Conservation (phyloP, 2,888 invertebrate species). For the Linnaemya tessellans region DNA sequence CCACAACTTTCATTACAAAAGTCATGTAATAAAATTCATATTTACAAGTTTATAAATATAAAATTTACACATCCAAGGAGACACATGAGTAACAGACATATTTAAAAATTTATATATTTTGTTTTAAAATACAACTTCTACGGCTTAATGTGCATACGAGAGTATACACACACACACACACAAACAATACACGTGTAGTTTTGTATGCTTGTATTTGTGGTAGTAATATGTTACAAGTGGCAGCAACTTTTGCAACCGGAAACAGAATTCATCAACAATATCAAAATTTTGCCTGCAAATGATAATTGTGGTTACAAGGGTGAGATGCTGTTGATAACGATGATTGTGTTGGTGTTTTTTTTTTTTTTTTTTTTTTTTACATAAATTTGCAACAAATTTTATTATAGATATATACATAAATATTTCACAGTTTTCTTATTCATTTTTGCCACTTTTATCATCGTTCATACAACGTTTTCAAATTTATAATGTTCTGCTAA, state of each 20-base stretch:
- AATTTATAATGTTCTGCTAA: constrained; percentile 50
- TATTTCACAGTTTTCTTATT: constrained; percentile 4
- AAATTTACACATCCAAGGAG: constrained; percentile 37
- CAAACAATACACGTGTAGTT: too few relatives aligned
- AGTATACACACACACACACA: too few relatives aligned
- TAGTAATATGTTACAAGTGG: background rate
- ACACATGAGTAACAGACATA: background rate
- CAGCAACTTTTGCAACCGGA: constrained; percentile 42
- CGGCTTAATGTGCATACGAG: background rate
- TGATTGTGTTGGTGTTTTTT: constrained; percentile 13
- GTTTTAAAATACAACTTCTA: constrained; percentile 24
- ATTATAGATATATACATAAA: background rate
- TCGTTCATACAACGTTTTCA: constrained; percentile 34
- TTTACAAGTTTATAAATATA: constrained; percentile 66
- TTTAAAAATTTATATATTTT: constrained; percentile 44
- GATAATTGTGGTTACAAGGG: constrained; percentile 42
- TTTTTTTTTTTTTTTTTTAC: background rate
- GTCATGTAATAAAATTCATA: constrained; percentile 64
- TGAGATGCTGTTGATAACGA: constrained; percentile 12
- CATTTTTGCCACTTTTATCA: background rate
- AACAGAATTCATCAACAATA: constrained; percentile 48
- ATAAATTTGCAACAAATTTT: constrained; percentile 23
- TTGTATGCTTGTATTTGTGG: background rate
- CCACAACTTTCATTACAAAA: constrained; percentile 37
- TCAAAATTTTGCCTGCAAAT: constrained; percentile 43